Conservation (phyloP, 2,888 invertebrate species). For the Ophion obscuratus region DNA sequence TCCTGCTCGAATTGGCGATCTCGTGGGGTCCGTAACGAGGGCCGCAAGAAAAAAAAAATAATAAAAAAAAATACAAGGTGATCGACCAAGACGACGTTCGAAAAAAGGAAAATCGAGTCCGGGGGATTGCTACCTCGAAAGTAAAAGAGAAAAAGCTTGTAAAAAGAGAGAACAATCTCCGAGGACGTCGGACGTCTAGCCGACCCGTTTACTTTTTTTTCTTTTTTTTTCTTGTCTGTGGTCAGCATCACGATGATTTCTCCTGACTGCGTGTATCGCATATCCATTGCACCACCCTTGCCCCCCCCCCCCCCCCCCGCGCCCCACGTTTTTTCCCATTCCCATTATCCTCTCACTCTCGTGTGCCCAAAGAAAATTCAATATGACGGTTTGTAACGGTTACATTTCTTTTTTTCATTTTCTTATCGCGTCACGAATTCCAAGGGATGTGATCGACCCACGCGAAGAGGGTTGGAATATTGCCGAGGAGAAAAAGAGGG, state of each 20-base stretch:
- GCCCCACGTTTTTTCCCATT: not conserved
- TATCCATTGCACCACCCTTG: constrained; percentile 14
- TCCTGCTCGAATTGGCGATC: not conserved
- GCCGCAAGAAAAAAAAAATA: not conserved
- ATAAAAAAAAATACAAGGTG: not conserved
- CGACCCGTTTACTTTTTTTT: not conserved
- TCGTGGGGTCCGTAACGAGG: not conserved
- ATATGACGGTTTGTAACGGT: constrained; percentile 12
- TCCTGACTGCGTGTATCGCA: not conserved
- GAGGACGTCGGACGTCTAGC: not conserved
- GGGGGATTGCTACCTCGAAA: not conserved
- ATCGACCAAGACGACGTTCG: not conserved
- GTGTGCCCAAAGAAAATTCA: constrained; percentile 16
- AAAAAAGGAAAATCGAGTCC: not conserved
- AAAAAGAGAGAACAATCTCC: not conserved
- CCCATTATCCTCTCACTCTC: not conserved
- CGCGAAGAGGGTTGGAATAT: not conserved
- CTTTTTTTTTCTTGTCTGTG: not conserved
- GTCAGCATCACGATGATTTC: constrained; percentile 5
- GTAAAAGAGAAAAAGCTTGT: not conserved
- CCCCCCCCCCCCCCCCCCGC: not conserved
- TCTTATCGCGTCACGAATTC: not conserved
- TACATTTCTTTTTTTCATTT: not conserved
- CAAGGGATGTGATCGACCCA: not conserved
- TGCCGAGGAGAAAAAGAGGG: not conserved